Conservation (phyloP, 1,140 invertebrate species). For the Calycopis cecrops region DNA sequence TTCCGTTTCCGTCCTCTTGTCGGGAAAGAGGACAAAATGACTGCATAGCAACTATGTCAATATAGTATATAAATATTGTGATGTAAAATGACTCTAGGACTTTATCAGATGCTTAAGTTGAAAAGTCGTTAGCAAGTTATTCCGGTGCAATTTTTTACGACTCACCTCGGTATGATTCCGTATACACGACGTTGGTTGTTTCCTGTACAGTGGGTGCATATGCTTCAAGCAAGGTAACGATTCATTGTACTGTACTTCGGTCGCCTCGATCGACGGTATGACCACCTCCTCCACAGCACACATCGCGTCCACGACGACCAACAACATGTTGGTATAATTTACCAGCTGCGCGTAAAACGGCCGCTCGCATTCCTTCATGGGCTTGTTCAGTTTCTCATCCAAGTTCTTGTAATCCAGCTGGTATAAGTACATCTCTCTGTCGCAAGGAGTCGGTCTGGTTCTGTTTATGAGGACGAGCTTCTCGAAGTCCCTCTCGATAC, state of each 20-base stretch:
- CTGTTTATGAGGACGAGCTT: constrained; percentile 82
- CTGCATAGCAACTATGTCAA: too few species aligned
- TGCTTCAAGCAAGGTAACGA: constrained; percentile 80
- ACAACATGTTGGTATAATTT: constrained; percentile 87
- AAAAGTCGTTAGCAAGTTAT: too few species aligned
- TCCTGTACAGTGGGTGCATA: constrained; percentile 76
- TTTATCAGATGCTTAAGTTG: too few species aligned
- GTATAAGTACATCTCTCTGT: constrained; percentile 78
- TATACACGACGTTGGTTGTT: constrained; percentile 80
- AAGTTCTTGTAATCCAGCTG: constrained; percentile 59
- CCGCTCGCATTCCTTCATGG: constrained; percentile 61
- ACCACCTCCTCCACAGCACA: constrained; percentile 74
- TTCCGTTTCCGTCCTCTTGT: too few species aligned
- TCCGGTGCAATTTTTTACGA: constrained; percentile 8
- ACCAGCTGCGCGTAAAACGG: constrained; percentile 90
- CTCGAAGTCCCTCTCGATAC: constrained; percentile 76
- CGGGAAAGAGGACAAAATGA: too few species aligned
- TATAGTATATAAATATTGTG: too few species aligned
- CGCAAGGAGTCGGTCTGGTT: constrained; percentile 86
- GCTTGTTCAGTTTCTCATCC: constrained; percentile 56
- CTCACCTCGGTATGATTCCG: constrained; percentile 82
- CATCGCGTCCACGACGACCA: constrained; percentile 85
- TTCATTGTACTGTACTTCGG: constrained; percentile 78
- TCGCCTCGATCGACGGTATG: constrained; percentile 76
- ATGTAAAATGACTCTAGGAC: too few species aligned